These are phyloP conservation scores for Caenorhabditis angaria DNA, from an alignment of 2,888 invertebrate species.

Conservation along the genomic window DNA sequence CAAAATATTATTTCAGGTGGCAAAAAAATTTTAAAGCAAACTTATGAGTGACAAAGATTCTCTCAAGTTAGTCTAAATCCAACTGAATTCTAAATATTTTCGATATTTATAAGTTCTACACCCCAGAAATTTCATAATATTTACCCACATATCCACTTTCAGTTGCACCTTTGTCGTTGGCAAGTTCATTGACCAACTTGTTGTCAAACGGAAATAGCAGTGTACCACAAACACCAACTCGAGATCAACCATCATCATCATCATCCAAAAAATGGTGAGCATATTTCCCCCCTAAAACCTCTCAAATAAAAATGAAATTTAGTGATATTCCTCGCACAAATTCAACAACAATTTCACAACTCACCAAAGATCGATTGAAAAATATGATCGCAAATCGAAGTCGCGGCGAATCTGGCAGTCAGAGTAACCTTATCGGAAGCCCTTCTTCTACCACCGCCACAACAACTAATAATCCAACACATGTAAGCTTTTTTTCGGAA, in stretches of 20 bases:
- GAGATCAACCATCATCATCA: slow-evolving; percentile 21
- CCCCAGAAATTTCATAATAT: not conserved
- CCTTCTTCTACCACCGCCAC: slow-evolving; percentile 7
- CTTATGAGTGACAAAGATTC: too few species aligned
- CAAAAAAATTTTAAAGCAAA: too few species aligned
- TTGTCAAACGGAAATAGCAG: slow-evolving; percentile 37
- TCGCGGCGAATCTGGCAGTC: slow-evolving; percentile 47
- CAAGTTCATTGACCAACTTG: slow-evolving; percentile 46
- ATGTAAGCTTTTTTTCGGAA: slow-evolving; percentile 14
- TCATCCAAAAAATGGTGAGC: slow-evolving; percentile 34
- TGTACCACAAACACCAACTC: slow-evolving; percentile 52
- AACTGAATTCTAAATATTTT: too few species aligned
- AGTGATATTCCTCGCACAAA: slow-evolving; percentile 58
- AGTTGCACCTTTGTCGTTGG: slow-evolving; percentile 40
- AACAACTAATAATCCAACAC: slow-evolving; percentile 6
- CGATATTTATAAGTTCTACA: too few species aligned
- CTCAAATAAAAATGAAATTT: slow-evolving; percentile 3
- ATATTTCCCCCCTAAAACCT: too few species aligned
- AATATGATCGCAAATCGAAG: slow-evolving; percentile 66
- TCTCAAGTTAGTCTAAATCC: too few species aligned
- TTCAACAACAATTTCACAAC: slow-evolving; percentile 69
- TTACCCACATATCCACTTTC: not conserved
- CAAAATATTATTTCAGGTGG: too few species aligned
- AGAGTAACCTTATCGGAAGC: slow-evolving; percentile 30
- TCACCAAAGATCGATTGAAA: slow-evolving; percentile 70